Evolutionary conservation across 2,888 invertebrate genomes (phyloP).

Genomic region (Dasysyrphus albostriatus): DNA sequence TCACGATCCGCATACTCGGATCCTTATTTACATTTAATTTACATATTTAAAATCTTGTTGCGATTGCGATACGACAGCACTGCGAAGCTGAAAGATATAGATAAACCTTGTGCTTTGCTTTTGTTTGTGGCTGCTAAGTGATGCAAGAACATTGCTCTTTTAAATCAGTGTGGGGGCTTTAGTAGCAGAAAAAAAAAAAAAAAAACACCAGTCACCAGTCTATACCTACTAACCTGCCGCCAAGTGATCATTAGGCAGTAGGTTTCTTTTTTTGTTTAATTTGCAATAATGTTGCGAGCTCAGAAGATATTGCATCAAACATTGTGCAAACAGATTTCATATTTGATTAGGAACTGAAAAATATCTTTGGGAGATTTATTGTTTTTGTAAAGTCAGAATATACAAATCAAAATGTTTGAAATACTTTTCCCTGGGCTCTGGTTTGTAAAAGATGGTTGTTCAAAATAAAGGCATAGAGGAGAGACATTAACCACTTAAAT

Average conservation of each 20-base stretch:
- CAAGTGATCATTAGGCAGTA: constrained; percentile 58
- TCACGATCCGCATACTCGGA: constrained; percentile 75
- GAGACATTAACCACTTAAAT: background rate
- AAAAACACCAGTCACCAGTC: too few relatives aligned
- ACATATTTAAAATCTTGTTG: constrained; percentile 76
- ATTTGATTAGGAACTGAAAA: constrained; percentile 42
- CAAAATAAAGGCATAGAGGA: background rate
- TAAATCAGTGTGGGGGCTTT: constrained; percentile 29
- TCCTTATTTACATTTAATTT: constrained; percentile 76
- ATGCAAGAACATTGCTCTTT: constrained; percentile 53
- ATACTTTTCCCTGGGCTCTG: background rate
- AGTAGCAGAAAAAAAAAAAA: background rate
- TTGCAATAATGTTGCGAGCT: constrained; percentile 59
- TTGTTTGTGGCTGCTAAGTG: constrained; percentile 52
- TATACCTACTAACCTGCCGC: constrained; percentile 30
- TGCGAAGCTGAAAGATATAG: constrained; percentile 62
- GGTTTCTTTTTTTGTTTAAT: constrained; percentile 53
- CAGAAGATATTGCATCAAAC: constrained; percentile 47
- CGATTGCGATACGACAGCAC: constrained; percentile 76
- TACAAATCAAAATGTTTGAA: constrained; percentile 67
- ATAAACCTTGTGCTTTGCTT: constrained; percentile 66
- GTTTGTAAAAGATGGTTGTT: background rate
- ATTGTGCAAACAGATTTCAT: constrained; percentile 45
- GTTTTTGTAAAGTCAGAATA: constrained; percentile 12
- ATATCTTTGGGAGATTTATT: constrained; percentile 52